Evolutionary conservation across 2,888 invertebrate genomes (phyloP).

Genomic region (Cosmopolites sordidus): DNA sequence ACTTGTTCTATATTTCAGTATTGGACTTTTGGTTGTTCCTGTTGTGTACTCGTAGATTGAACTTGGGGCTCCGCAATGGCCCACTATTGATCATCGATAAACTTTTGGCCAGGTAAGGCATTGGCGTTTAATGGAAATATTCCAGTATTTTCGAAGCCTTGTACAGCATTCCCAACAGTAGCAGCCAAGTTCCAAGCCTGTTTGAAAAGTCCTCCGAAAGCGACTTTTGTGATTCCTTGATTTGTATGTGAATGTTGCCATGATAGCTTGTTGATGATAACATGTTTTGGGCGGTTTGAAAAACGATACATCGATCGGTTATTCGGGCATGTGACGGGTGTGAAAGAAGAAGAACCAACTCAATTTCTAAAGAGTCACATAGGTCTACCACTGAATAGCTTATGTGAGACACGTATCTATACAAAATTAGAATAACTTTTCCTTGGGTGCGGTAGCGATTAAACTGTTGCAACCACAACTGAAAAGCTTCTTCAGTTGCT

Average conservation of each 20-base stretch:
- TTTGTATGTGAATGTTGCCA: constrained; percentile 10
- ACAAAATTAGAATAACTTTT: neutral
- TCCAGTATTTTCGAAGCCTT: constrained; percentile 14
- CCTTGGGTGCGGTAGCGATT: constrained; percentile 4
- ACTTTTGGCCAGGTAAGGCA: constrained; percentile 6
- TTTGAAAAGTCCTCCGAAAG: constrained; percentile 10
- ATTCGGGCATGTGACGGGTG: neutral
- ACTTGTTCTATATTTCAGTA: too few species aligned
- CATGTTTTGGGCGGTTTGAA: constrained; percentile 1
- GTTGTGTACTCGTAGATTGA: too few species aligned
- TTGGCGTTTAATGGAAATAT: constrained; percentile 13
- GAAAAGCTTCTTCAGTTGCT: constrained; percentile 3
- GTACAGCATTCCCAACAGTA: constrained; percentile 11
- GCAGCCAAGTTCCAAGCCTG: constrained; percentile 9
- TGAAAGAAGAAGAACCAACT: too few species aligned
- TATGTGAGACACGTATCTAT: too few species aligned
- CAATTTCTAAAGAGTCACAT: too few species aligned
- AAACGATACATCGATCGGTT: constrained; percentile 4
- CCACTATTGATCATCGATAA: constrained; percentile 6
- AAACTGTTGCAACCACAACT: neutral
- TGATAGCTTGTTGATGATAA: constrained; percentile 6
- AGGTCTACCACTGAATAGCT: too few species aligned
- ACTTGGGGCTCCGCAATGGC: neutral
- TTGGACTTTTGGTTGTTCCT: too few species aligned
- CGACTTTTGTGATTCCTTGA: constrained; percentile 12